phyloP scores from a whole-genome alignment of 2,888 invertebrate genomes.

The Dorcus hopei region DNA sequence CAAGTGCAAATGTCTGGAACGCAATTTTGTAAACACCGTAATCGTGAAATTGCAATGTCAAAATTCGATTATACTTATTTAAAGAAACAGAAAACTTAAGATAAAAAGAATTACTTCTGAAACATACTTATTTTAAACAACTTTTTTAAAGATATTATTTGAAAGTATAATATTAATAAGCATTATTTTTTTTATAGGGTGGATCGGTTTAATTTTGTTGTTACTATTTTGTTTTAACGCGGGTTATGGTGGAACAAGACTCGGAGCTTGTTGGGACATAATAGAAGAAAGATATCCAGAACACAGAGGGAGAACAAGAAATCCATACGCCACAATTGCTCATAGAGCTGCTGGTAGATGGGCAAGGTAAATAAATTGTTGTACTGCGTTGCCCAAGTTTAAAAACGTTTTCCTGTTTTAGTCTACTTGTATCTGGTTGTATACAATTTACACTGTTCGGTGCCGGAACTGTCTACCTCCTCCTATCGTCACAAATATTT shows the following conservation, averaged over 20 bases:
- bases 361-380: conserved; percentile 51
- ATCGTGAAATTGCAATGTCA: not conserved
- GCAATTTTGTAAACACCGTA: not conserved
- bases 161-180: too few relatives aligned
- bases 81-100: not conserved
- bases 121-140: too few relatives aligned
- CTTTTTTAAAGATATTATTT: too few relatives aligned
- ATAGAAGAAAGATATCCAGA: conserved; percentile 63
- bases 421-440: conserved; percentile 56
- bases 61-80: not conserved
- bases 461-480: conserved; percentile 62
- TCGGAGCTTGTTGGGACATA: conserved; percentile 69
- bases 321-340: conserved; percentile 69
- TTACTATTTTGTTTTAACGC: conserved; percentile 59
- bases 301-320: conserved; percentile 57
- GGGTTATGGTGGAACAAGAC: conserved; percentile 63
- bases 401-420: conserved; percentile 20
- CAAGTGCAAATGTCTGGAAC: too few relatives aligned
- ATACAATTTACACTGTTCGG: conserved; percentile 66
- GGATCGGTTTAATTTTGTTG: conserved; percentile 62
- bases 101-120: not conserved
- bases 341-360: conserved; percentile 59
- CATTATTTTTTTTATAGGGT: conserved; percentile 52
- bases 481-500: conserved; percentile 64
- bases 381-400: too few relatives aligned